Conservation (phyloP, 2,113 vertebrate genomes). For the Eptatretus burgeri region DNA sequence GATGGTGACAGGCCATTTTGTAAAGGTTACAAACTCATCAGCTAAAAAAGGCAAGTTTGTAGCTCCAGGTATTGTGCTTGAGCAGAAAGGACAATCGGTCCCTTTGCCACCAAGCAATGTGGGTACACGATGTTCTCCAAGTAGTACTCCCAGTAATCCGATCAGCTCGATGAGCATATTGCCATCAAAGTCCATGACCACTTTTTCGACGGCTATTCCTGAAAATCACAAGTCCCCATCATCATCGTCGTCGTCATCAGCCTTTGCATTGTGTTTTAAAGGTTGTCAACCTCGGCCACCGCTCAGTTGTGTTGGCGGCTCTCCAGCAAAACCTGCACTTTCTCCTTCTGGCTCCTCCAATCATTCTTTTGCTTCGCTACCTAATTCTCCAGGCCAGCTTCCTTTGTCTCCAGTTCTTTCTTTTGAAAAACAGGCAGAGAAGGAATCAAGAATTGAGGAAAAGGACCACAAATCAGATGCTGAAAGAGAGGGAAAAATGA, state of each 20-base stretch:
- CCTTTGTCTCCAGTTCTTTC: conserved; percentile 10
- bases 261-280: too few relatives aligned
- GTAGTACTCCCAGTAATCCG: too few relatives aligned
- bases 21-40: conserved; percentile 87
- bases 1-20: conserved; percentile 98
- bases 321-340: conserved; percentile 1
- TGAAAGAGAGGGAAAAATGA: conserved; percentile 34
- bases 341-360: neutral
- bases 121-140: too few relatives aligned
- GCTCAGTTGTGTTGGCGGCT: neutral
- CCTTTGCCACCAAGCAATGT: conserved; percentile 28
- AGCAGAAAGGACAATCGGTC: conserved; percentile 70
- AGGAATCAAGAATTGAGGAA: conserved; percentile 23
- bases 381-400: conserved; percentile 25
- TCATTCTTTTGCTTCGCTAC: neutral
- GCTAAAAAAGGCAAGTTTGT: conserved; percentile 94
- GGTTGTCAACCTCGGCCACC: too few relatives aligned
- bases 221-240: too few relatives aligned
- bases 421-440: conserved; percentile 22
- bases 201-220: too few relatives aligned
- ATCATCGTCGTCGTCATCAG: too few relatives aligned
- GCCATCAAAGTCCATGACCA: too few relatives aligned
- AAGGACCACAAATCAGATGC: conserved; percentile 22
- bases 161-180: too few relatives aligned
- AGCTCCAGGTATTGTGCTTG: conserved; percentile 54